Base-by-base conservation (phyloP, 35 echinoderm and acorn worm species). In the Apostichopus californicus region DNA sequence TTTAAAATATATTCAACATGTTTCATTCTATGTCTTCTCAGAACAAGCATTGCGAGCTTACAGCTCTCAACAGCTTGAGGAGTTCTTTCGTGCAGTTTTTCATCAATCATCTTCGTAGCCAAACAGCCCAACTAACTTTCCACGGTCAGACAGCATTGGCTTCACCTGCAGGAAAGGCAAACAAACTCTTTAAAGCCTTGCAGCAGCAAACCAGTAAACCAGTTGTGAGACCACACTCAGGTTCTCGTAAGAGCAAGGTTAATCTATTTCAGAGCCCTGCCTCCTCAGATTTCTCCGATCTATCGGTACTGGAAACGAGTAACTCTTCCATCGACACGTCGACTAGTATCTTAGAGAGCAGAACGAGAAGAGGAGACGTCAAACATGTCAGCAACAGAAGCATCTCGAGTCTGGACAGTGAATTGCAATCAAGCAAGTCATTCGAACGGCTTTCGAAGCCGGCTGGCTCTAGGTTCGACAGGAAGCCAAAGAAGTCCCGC, bases 41-140 rank as follows among this genome's bases (percentile, higher is more conserved):
- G 52, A 55, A 17, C 0, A 54, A 83, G 28, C 17, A 13, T 7
- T n/a, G 17, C 13, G 5, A 13, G 9, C 81, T 85, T 14, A 56
- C 55, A 59, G 15, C 57, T 55, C 58, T n/a, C 8, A 26, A 89
- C 15, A 66, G 57, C 34, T 68, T 89, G 61, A 68, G 86, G 46
- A 46, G 60, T 55, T 66, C 68, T 52, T 89, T 89, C 64, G 63
- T 89, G 9, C 21, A 89, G 21, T 73, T 72, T 66, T 89, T 89
- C 25, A 89, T 89, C 61, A 89, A 89, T 26, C 28, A 89, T 54
- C 61, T 89, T 8, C 86, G 86, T 11, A 89, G 56, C 63, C 86
- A 89, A 75, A 72, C 86, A 23, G 13, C 68, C 13, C 61, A 89
- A 63, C 63, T 89, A 18, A 65, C 57, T 71, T 60, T 89, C n/a